Conservation (phyloP, 2,888 invertebrate species). For the Pandemis cinnamomeana region DNA sequence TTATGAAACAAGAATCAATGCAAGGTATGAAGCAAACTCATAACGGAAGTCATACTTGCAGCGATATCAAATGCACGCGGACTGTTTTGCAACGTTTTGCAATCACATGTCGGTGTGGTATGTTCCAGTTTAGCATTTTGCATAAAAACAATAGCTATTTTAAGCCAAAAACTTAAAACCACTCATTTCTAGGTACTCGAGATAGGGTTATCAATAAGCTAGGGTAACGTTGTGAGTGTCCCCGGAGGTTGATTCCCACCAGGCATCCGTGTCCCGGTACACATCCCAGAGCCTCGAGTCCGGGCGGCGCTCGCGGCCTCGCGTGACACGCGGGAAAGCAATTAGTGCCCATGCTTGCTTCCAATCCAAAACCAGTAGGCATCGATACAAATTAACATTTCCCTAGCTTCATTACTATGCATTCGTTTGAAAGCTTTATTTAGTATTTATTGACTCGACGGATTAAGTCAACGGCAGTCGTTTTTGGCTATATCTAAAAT, state of each 20-base stretch:
- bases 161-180: too few relatives aligned
- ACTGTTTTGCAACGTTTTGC: constrained; percentile 7
- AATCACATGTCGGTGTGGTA: constrained; percentile 14
- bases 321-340: constrained; percentile 33
- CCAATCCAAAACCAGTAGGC: constrained; percentile 4
- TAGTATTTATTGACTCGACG: neutral
- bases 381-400: constrained; percentile 36
- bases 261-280: neutral
- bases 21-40: constrained; percentile 36
- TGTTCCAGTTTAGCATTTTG: neutral
- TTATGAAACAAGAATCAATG: constrained; percentile 31
- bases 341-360: constrained; percentile 14
- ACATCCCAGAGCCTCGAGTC: too few relatives aligned
- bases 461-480: neutral
- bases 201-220: too few relatives aligned
- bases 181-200: too few relatives aligned
- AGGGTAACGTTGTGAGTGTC: too few relatives aligned
- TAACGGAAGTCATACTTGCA: constrained; percentile 35
- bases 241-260: too few relatives aligned
- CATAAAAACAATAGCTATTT: neutral
- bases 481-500: constrained; percentile 1
- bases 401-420: constrained; percentile 19
- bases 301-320: constrained; percentile 1
- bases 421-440: constrained; percentile 22
- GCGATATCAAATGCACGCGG: constrained; percentile 14